A percentile compares a stretch with the other conserved stretches of the same genome.
Evolutionary conservation across 2,113 vertebrate species (phyloP).

Genomic region (Fulica atra): DNA sequence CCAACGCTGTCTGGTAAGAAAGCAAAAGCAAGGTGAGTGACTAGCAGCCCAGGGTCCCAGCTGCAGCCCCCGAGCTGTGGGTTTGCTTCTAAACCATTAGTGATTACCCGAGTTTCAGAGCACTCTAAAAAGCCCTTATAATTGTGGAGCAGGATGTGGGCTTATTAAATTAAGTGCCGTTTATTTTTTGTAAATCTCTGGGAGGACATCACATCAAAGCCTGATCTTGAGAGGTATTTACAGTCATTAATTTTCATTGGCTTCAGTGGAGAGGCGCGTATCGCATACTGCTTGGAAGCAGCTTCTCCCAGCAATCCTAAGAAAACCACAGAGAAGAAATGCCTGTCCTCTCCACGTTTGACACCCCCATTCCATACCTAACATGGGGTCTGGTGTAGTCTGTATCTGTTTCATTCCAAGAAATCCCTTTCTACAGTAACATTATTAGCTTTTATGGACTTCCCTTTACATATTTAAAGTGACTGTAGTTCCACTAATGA

Average conservation of each 20-base stretch:
- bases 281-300: neutral
- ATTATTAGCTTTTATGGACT: neutral
- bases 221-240: neutral
- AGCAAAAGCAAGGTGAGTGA: neutral
- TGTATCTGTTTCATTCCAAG: neutral
- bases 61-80: neutral
- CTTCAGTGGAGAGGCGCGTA: neutral
- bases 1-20: neutral
- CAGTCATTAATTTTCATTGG: neutral
- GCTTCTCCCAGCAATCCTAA: neutral
- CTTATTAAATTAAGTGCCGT: neutral
- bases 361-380: neutral
- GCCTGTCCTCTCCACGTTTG: neutral
- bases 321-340: neutral
- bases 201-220: neutral
- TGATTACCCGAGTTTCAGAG: neutral
- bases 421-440: neutral
- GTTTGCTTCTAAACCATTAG: neutral
- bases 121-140: neutral
- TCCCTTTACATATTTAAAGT: conserved; percentile 15
- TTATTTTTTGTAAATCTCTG: neutral
- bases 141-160: neutral
- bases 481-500: conserved; percentile 1
- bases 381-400: too few relatives aligned
- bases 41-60: neutral